phyloP scores from a whole-genome alignment of 1,140 invertebrate genomes.

The Spodoptera frugiperda region DNA sequence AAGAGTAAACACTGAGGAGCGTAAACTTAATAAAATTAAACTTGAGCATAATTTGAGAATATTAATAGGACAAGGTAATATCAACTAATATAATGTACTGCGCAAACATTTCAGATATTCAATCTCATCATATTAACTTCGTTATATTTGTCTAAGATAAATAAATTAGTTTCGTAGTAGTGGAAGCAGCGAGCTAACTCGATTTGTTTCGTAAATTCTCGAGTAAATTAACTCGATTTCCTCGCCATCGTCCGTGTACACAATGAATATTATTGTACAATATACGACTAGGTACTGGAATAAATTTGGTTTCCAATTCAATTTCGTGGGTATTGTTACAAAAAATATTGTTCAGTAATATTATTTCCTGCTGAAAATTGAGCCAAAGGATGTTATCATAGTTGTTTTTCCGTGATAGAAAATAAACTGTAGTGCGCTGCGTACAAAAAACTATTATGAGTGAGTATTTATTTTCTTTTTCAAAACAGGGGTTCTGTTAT shows the following conservation, averaged over 20 bases:
- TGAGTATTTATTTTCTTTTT: too few relatives aligned
- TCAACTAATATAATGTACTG: constrained; percentile 6
- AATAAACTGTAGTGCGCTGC: background rate
- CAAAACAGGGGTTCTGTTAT: too few relatives aligned
- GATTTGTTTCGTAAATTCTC: constrained; percentile 31
- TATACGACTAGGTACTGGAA: background rate
- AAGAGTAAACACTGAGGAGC: background rate
- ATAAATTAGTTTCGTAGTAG: constrained; percentile 8
- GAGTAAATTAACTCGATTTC: constrained; percentile 28
- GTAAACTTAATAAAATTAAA: background rate
- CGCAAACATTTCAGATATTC: constrained; percentile 18
- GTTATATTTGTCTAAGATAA: constrained; percentile 28
- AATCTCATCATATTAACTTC: constrained; percentile 32
- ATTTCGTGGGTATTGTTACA: constrained; percentile 12
- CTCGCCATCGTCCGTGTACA: constrained; percentile 13
- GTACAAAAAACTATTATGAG: too few relatives aligned
- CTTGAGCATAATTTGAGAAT: background rate
- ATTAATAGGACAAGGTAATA: background rate
- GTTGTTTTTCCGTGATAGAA: background rate
- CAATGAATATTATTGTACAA: constrained; percentile 25
- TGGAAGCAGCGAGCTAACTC: constrained; percentile 6
- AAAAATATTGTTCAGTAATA: background rate
- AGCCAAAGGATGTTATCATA: background rate
- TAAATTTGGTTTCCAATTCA: constrained; percentile 11
- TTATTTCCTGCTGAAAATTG: background rate